These are phyloP conservation scores for Silurus asotus DNA, from an alignment of 2,113 vertebrate species.

Conservation along the genomic window DNA sequence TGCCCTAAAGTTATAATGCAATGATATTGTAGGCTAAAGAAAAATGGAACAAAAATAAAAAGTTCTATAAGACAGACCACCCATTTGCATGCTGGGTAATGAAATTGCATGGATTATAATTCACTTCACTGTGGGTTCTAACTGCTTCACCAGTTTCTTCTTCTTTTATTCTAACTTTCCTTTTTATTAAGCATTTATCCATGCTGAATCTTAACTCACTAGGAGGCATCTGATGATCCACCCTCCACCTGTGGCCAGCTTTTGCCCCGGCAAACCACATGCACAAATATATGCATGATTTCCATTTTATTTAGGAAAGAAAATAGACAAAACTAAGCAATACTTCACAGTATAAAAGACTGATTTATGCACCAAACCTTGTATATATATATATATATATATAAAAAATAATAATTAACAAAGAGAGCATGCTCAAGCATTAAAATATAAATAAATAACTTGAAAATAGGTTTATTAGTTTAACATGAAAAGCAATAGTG, in stretches of 20 bases:
- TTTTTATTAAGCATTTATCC: background rate
- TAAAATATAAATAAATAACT: background rate
- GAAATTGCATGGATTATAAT: background rate
- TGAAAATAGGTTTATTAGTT: background rate
- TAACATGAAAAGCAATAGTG: background rate
- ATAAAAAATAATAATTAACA: too few relatives aligned
- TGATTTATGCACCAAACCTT: background rate
- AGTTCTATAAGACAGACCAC: background rate
- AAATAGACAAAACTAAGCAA: background rate
- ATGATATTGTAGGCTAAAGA: background rate
- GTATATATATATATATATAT: too few relatives aligned
- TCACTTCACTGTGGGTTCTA: background rate
- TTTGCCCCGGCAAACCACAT: slow-evolving; percentile 5
- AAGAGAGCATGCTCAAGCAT: background rate
- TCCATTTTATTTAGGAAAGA: slow-evolving; percentile 9
- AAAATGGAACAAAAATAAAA: too few relatives aligned
- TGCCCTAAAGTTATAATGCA: background rate
- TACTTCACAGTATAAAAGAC: slow-evolving; percentile 31
- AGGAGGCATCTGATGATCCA: slow-evolving; percentile 1
- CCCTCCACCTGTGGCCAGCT: background rate
- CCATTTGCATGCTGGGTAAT: background rate
- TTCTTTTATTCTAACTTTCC: background rate
- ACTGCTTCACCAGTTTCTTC: background rate
- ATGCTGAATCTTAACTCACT: background rate
- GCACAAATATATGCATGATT: slow-evolving; percentile 38